phyloP scores from a whole-genome alignment of 1,140 invertebrate species.

The Harpegnathos saltator region DNA sequence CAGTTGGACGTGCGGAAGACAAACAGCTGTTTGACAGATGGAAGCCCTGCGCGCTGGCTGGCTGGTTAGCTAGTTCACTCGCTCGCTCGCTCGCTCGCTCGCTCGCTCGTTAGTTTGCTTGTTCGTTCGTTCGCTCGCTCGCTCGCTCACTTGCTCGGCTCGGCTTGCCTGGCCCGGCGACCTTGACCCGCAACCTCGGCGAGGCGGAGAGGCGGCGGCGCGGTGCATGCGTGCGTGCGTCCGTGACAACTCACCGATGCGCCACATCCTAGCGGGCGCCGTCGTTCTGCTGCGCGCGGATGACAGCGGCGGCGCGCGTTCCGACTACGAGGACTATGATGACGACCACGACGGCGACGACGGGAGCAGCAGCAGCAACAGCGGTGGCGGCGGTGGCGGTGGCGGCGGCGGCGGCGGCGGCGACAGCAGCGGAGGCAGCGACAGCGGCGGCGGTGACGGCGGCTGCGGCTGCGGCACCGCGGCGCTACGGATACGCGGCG shows the following conservation, averaged over 20 bases:
- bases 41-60: slow-evolving; percentile 72
- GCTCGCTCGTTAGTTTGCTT: background rate
- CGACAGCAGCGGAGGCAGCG: background rate
- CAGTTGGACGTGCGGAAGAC: slow-evolving; percentile 72
- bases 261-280: slow-evolving; percentile 78
- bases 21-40: slow-evolving; percentile 86
- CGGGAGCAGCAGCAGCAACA: background rate
- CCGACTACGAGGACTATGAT: slow-evolving; percentile 5
- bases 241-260: slow-evolving; percentile 79
- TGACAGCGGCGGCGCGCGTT: slow-evolving; percentile 48
- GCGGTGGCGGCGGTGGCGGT: background rate
- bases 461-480: slow-evolving; percentile 39
- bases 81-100: slow-evolving; percentile 15
- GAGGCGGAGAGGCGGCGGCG: slow-evolving; percentile 56
- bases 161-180: slow-evolving; percentile 71
- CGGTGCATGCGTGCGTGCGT: slow-evolving; percentile 39
- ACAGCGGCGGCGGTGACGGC: background rate
- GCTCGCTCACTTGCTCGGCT: slow-evolving; percentile 40
- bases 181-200: slow-evolving; percentile 84
- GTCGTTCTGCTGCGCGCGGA: slow-evolving; percentile 61
- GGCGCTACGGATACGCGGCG: slow-evolving; percentile 46
- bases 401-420: too few relatives aligned
- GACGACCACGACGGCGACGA: background rate
- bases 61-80: slow-evolving; percentile 42
- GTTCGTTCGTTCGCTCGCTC: background rate